Base-by-base conservation (phyloP, 1,140 invertebrate genomes). In the Caenorhabditis briggsae region DNA sequence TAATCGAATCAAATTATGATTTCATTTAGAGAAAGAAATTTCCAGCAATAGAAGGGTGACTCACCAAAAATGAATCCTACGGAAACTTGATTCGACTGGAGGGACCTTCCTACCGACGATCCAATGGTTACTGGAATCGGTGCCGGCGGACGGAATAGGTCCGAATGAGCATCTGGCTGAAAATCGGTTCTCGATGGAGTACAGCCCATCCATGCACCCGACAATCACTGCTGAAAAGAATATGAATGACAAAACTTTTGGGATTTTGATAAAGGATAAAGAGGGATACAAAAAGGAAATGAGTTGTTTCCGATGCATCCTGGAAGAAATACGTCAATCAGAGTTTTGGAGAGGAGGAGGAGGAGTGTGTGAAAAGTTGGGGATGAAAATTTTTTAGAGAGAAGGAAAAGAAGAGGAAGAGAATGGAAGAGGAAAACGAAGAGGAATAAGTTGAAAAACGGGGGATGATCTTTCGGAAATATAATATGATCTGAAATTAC, bases 181-280 rank as follows among this genome's bases (percentile, higher is more conserved):
- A 78, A 78, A 33, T 78, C 70, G 70, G 70, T n/a, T 78, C 50
- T 78, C 46, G 70, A 78, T 78, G 70, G 70, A 78, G 48, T 46
- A 78, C 70, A 78, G 46, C 70, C 70, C 70, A 78, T 78, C 70
- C 70, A 78, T 78, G 18, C 70, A 78, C 43, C 46, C 64, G 64
- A 33, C 64, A 70, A 70, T 70, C 64, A 70, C 64, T 20, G 56
- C 56, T 59, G 59, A 33, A 23, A 70, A 70, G 46, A 3, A 16
- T 2, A 18, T 53, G 12, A 23, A 78, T 23, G 53, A 78, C 23
- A 46, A 78, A 12, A 33, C 33, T 33, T 33, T 33, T 50, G 33
- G 70, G 23, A 78, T 53, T 53, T 18, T 12, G 46, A 8, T 41
- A 33, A 33, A 25, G 64, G 61, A 65, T 53, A 78, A 50, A 41